Base-by-base conservation (phyloP, 2,888 invertebrate genomes). In the Trissonchulus sp. region DNA sequence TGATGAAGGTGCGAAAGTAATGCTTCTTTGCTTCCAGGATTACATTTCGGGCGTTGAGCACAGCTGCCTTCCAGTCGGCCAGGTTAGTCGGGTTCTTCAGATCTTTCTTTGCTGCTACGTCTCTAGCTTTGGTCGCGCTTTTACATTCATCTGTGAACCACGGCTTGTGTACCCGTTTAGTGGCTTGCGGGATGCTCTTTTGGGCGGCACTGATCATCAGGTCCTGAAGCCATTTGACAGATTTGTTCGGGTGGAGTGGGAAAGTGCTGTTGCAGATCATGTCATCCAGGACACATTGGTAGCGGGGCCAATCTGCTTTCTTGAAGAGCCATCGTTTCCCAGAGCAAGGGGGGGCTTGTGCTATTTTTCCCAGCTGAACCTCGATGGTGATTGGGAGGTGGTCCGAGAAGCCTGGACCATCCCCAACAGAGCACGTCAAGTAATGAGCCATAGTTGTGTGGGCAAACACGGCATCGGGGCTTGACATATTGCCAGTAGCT, bases 61-160 rank as follows among this genome's bases (percentile, higher is more conserved):
- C 60, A 23, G 60, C 60, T 60, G 18, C 60, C 18, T n/a, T 18
- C 60, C 60, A 60, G 60, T 18, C 60, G 18, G n/a, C n/a, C 18
- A 18, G 60, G 60, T 60, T 18, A 60, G n/a, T n/a, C 18, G 60
- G 60, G 60, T 60, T n/a, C 18, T 18, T 60, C 60, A 60, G 60
- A n/a, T 60, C 60, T 60, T 60, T 60, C n/a, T 60, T 60, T n/a
- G 60, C 18, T 60, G 60, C 60, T 23, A 23, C n/a, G 18, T 60
- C n/a, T n/a, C 60, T 60, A 23, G 60, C 60, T 60, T n/a, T 18
- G n/a, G n/a, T 60, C n/a, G 60, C 60, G 18, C n/a, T n/a, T 60
- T 23, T n/a, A 60, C 60, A 60, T 60, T 18, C 60, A 60, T 60
- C 60, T n/a, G 60, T 60, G 60, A 60, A 60, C 60, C 60, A 60